Evolutionary conservation across 2,797 vertebrate species (phyloP).

Genomic region (Delichon dasypus): DNA sequence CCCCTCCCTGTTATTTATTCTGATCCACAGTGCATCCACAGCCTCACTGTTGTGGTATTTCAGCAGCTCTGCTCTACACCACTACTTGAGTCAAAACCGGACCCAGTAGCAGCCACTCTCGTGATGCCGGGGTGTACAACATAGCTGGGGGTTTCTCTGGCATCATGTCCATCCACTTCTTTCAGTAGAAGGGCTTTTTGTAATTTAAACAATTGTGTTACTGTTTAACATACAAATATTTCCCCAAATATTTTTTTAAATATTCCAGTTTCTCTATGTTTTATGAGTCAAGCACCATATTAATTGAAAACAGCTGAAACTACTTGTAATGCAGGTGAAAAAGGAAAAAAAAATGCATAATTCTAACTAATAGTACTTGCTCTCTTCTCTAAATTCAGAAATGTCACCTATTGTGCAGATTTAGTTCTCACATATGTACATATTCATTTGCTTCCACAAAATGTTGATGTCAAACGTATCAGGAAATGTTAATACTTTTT

Average conservation of each 20-base stretch:
- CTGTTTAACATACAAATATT: not conserved
- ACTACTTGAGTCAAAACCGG: too few species aligned
- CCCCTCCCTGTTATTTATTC: too few species aligned
- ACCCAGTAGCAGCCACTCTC: too few species aligned
- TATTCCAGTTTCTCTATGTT: not conserved
- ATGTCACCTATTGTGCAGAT: not conserved
- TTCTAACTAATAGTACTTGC: not conserved
- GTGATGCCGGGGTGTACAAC: too few species aligned
- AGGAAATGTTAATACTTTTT: not conserved
- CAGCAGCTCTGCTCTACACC: too few species aligned
- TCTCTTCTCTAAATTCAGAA: not conserved
- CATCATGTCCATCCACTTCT: not conserved
- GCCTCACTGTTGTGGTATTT: too few species aligned
- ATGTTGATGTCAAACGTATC: not conserved
- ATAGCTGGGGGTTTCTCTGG: too few species aligned
- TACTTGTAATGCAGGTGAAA: not conserved
- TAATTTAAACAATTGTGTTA: not conserved
- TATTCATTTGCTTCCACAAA: not conserved
- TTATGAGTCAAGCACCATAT: not conserved
- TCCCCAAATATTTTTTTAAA: not conserved
- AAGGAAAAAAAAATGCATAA: not conserved
- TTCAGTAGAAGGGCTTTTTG: not conserved
- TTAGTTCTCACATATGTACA: not conserved
- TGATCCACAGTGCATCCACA: too few species aligned
- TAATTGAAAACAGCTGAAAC: not conserved